Base-by-base conservation (phyloP, 2,888 invertebrate species). In the Dromius quadrimaculatus region DNA sequence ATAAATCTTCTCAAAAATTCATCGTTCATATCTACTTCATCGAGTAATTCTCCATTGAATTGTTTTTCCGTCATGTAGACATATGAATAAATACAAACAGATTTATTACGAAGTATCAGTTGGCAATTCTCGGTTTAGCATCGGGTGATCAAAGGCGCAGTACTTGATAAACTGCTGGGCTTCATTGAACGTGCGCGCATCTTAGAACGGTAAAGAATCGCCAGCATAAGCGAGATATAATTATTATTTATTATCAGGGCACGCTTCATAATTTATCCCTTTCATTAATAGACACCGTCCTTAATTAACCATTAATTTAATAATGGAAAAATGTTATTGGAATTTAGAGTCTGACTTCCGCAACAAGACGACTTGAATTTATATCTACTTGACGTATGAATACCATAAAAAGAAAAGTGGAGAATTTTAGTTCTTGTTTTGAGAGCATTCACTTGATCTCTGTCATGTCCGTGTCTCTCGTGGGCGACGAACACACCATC, bases 201-300 rank as follows among this genome's bases (percentile, higher is more conserved):
- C 65, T 13, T n/a, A 15, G 36, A 66, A 57, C 66, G 66, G 66
- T 50, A 66, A 43, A 41, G n/a, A n/a, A n/a, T n/a, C 54, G 57
- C 54, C 54, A 57, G 36, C 66, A 66, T 57, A 54, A 50, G 43
- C 59, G 43, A 34, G 61, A 62, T 62, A 70, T 70, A 70, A 70
- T 70, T 70, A 70, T 62, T 70, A 70, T 70, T 70, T 70, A 70
- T 70, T 70, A 70, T 32, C 69, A 70, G 69, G 69, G 69, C 69
- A 70, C 69, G 69, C 43, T 70, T 61, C 69, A 61, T 70, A 70
- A 70, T 70, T 70, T 70, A 70, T 70, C 61, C 69, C 69, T 70
- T 70, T 70, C 69, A 70, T 70, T 70, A 70, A 70, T 70, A 62
- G 61, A 70, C 69, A 70, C 47, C 47, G 69, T 70, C 45, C 69